A percentile compares a stretch with the other conserved stretches of the same genome.
phyloP scores from a whole-genome alignment of 2,888 invertebrate species.

The Acrobasis suavella region DNA sequence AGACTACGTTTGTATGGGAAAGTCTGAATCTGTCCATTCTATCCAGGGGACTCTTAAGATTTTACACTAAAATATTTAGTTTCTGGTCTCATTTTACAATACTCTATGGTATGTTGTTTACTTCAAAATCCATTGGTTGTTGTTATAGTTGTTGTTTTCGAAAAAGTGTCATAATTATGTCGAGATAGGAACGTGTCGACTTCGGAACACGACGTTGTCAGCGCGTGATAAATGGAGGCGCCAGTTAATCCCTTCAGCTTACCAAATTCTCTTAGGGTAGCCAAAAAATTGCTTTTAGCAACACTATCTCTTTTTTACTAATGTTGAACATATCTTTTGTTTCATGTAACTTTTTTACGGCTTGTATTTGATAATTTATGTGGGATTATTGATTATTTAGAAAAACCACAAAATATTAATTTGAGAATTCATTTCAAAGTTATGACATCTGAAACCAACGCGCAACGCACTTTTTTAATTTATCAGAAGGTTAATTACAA shows the following conservation, averaged over 20 bases:
- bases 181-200: neutral
- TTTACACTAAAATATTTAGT: no score
- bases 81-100: no score
- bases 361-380: neutral
- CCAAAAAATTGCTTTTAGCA: conserved; percentile 11
- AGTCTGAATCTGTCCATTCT: no score
- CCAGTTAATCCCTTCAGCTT: conserved; percentile 21
- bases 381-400: neutral
- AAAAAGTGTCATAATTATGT: neutral
- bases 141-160: neutral
- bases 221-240: conserved; percentile 20
- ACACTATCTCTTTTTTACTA: neutral
- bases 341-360: neutral
- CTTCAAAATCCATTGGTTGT: no score
- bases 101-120: no score
- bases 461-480: no score
- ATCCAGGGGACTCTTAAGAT: no score
- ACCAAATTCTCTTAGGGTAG: conserved; percentile 10
- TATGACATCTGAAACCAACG: no score
- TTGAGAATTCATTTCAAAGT: no score
- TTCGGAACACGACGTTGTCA: neutral
- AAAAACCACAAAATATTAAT: neutral
- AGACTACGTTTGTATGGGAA: no score
- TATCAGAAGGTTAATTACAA: no score
- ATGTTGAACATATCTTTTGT: neutral